phyloP scores from a whole-genome alignment of 2,888 invertebrate species.

The Netelia inedita region DNA sequence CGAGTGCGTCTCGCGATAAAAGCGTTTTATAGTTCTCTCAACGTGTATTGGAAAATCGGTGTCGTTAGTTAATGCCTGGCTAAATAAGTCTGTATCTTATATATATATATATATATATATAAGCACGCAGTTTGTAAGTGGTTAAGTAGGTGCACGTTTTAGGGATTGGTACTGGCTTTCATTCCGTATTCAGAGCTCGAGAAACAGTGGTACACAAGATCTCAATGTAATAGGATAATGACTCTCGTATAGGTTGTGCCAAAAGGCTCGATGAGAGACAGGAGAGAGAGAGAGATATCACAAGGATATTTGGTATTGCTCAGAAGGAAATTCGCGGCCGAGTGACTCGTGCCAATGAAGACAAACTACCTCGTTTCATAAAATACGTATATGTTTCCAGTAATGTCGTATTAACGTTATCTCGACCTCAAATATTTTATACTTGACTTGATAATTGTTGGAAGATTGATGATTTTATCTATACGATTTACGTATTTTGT shows the following conservation, averaged over 20 bases:
- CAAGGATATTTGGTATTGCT: neutral
- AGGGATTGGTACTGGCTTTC: conserved; percentile 42
- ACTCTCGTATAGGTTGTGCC: conserved; percentile 17
- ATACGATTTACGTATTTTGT: no score
- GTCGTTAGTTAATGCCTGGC: conserved; percentile 38
- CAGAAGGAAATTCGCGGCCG: conserved; percentile 10
- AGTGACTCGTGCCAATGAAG: conserved; percentile 34
- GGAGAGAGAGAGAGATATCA: conserved; percentile 5
- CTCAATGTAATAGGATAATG: conserved; percentile 41
- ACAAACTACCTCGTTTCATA: conserved; percentile 5
- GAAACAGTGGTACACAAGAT: conserved; percentile 40
- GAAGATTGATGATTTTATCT: no score
- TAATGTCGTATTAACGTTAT: no score
- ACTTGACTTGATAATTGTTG: no score
- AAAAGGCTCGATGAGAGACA: conserved; percentile 7
- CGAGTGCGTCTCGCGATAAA: conserved; percentile 37
- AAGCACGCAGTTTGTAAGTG: conserved; percentile 19
- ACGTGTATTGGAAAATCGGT: conserved; percentile 35
- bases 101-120: neutral
- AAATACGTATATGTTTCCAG: neutral
- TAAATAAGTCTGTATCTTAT: conserved; percentile 31
- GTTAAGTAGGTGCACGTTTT: conserved; percentile 53
- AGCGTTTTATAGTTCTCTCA: conserved; percentile 48
- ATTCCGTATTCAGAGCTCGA: conserved; percentile 38
- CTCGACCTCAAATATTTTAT: no score